Evolutionary conservation across 2,888 invertebrate species (phyloP).

Genomic region (Antitype chi): DNA sequence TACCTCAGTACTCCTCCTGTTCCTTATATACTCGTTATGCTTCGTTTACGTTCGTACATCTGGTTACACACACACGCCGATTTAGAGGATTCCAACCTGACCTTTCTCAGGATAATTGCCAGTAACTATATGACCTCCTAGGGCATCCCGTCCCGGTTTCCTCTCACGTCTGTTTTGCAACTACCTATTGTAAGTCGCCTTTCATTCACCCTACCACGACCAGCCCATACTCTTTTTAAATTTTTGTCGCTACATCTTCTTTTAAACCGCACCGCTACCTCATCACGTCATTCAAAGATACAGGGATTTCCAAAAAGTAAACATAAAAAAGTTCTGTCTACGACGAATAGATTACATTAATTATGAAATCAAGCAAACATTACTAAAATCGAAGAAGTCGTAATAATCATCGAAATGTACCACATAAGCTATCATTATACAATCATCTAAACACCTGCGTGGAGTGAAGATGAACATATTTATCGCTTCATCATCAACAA

Average conservation of each 20-base stretch:
- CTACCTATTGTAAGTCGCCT: not conserved
- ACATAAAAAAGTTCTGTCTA: not conserved
- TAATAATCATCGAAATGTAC: slow-evolving; percentile 38
- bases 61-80: not conserved
- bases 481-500: slow-evolving; percentile 27
- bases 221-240: not conserved
- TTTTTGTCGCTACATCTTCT: not conserved
- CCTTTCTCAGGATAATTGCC: not conserved
- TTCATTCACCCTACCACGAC: not conserved
- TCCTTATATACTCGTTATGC: not conserved
- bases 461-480: slow-evolving; percentile 31
- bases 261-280: not conserved
- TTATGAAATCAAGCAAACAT: slow-evolving; percentile 33
- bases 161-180: not conserved
- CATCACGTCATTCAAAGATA: no score
- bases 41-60: not conserved
- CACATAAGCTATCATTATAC: slow-evolving; percentile 47
- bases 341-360: not conserved
- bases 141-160: not conserved
- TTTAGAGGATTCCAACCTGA: not conserved
- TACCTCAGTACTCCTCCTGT: not conserved
- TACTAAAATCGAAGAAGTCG: slow-evolving; percentile 23
- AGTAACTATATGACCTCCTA: not conserved
- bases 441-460: slow-evolving; percentile 38
- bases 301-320: not conserved